Conservation (phyloP, 2,113 vertebrate genomes). For the human (Homo sapiens) region GRCh38 chr7:52575001-52575500, state of each 20-base stretch:
- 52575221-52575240: neutral
- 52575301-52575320: neutral
- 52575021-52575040: no score
- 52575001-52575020: neutral
- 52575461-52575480: neutral
- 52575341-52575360: neutral
- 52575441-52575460: neutral
- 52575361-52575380: neutral
- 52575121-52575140: neutral
- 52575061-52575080: neutral
- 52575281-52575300: fast-evolving
- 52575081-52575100: neutral
- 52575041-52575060: neutral
- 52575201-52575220: neutral
- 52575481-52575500: neutral
- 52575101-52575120: neutral
- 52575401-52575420: neutral
- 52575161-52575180: neutral
- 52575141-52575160: neutral
- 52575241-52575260: neutral
- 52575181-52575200: neutral
- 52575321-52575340: neutral
- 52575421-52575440: neutral
- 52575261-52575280: neutral
- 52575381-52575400: neutral